These are phyloP conservation scores for Gambelia wislizenii DNA, from an alignment of 2,797 vertebrate genomes.

Conservation along the genomic window DNA sequence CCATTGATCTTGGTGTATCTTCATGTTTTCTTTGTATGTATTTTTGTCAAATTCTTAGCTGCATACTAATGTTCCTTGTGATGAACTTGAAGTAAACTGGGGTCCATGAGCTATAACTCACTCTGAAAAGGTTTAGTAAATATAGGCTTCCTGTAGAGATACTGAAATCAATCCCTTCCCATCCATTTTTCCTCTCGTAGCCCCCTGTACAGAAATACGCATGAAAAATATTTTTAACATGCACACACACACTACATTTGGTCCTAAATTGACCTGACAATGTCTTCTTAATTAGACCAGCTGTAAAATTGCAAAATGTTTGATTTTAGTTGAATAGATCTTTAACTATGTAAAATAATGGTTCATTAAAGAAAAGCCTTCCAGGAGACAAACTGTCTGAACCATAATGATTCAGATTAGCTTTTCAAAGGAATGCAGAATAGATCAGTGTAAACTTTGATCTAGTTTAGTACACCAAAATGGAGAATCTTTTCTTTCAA, in stretches of 20 bases:
- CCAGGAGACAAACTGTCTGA: constrained; percentile 56
- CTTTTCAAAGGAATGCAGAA: constrained; percentile 64
- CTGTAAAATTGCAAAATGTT: constrained; percentile 50
- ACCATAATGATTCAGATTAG: constrained; percentile 65
- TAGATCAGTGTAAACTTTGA: constrained; percentile 64
- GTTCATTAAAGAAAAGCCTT: constrained; percentile 61
- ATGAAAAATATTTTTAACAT: background rate
- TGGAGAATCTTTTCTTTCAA: constrained; percentile 52
- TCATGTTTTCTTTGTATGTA: background rate
- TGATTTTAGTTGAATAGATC: constrained; percentile 39
- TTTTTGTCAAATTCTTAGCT: background rate
- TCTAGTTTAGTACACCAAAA: constrained; percentile 66
- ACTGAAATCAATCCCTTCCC: background rate
- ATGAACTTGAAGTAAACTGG: background rate
- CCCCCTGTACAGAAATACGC: background rate
- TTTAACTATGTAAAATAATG: constrained; percentile 54
- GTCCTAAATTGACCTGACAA: constrained; percentile 7
- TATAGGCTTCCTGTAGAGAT: background rate
- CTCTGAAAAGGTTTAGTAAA: background rate
- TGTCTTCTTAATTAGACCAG: constrained; percentile 51
- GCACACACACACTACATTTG: background rate
- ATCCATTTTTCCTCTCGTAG: background rate
- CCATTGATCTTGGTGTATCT: background rate
- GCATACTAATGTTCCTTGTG: background rate
- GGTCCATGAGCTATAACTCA: background rate